A percentile compares a stretch with the other conserved stretches of the same genome.
Conservation (phyloP, 1,140 invertebrate genomes). For the Scaptomyza pallida region DNA sequence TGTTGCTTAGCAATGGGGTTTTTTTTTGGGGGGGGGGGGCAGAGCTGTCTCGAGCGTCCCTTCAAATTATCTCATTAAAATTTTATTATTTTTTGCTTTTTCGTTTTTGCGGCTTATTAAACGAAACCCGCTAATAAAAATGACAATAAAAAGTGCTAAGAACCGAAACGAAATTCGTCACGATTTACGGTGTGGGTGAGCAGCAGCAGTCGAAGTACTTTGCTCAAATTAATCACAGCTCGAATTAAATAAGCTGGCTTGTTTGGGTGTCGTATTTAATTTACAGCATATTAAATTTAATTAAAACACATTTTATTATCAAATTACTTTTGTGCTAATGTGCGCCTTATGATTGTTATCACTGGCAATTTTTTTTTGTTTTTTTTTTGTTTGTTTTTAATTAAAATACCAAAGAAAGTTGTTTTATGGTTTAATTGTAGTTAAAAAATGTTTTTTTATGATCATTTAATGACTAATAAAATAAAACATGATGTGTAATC, state of each 20-base stretch:
- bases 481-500: constrained; percentile 38
- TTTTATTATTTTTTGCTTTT: constrained; percentile 21
- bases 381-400: too few relatives aligned
- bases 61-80: constrained; percentile 65
- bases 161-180: constrained; percentile 52
- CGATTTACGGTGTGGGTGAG: constrained; percentile 24
- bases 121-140: constrained; percentile 60
- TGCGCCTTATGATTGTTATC: background rate
- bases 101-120: constrained; percentile 57
- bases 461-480: constrained; percentile 35
- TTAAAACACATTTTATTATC: constrained; percentile 36
- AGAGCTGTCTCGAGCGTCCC: background rate
- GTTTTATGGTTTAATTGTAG: constrained; percentile 15
- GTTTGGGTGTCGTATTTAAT: constrained; percentile 36
- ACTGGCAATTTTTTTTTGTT: too few relatives aligned
- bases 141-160: constrained; percentile 53
- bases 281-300: constrained; percentile 45
- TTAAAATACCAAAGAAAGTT: background rate
- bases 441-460: constrained; percentile 19
- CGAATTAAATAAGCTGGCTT: constrained; percentile 5
- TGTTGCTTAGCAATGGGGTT: constrained; percentile 31
- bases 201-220: constrained; percentile 5
- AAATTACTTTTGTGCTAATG: background rate
- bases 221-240: constrained; percentile 37
- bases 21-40: too few relatives aligned